A percentile compares a stretch with the other conserved stretches of the same genome.
Evolutionary conservation across 2,888 invertebrate genomes (phyloP).

Genomic region (Lycophotia porphyrea): DNA sequence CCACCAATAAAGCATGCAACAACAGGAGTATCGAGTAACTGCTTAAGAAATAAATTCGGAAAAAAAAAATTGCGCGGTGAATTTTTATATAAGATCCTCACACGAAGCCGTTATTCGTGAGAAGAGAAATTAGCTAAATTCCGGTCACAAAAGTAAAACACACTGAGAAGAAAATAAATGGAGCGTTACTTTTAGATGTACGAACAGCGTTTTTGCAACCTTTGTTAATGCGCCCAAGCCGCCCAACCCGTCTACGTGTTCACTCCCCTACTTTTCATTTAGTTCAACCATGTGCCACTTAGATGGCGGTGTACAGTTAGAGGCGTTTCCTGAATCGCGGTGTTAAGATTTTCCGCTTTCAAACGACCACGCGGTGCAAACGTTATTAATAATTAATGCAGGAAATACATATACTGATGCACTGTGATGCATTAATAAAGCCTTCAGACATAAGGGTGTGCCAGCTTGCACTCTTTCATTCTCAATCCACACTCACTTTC

Average conservation of each 20-base stretch:
- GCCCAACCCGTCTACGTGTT: neutral
- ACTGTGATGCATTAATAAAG: no score
- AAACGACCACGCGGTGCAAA: slow-evolving; percentile 1
- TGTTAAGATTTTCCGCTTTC: slow-evolving; percentile 33
- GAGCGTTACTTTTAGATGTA: neutral
- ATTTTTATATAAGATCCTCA: neutral
- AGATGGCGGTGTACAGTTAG: slow-evolving; percentile 24
- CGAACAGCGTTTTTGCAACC: neutral
- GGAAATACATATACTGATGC: no score
- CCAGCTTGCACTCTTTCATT: no score
- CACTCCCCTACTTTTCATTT: neutral
- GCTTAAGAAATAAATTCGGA: neutral
- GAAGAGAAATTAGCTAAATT: neutral
- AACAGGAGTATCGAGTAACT: neutral
- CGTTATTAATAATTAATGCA: no score
- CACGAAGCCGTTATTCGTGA: neutral
- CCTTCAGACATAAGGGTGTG: no score
- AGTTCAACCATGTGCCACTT: neutral
- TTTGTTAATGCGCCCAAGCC: neutral
- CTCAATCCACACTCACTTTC: neutral
- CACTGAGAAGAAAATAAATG: neutral
- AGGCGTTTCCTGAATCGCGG: slow-evolving; percentile 28
- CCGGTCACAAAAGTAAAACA: neutral
- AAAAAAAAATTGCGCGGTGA: neutral
- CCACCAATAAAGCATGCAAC: neutral